These are phyloP conservation scores for Drosophila orosa DNA, from an alignment of 1,140 invertebrate species.

Conservation along the genomic window DNA sequence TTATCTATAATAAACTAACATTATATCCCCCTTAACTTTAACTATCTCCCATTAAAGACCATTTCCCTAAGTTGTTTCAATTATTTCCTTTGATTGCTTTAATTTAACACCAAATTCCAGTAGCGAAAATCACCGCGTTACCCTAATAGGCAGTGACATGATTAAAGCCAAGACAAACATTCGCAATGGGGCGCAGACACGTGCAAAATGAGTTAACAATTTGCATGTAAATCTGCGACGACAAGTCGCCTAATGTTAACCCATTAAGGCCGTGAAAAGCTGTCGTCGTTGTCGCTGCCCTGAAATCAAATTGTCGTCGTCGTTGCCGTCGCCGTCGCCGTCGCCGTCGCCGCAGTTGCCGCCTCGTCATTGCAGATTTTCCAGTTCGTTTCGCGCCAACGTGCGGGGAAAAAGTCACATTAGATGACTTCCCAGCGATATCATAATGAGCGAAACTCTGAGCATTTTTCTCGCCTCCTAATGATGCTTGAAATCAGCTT, in stretches of 20 bases:
- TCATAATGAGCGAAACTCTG: conserved; percentile 50
- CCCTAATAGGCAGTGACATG: conserved; percentile 41
- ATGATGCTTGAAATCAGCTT: conserved; percentile 35
- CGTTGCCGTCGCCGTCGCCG: conserved; percentile 13
- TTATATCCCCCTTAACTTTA: background rate
- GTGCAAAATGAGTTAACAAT: conserved; percentile 58
- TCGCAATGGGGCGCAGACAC: conserved; percentile 43
- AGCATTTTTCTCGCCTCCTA: conserved; percentile 37
- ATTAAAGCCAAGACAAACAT: conserved; percentile 43
- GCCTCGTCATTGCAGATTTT: conserved; percentile 64
- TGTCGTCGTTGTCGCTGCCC: conserved; percentile 23
- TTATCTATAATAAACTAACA: background rate
- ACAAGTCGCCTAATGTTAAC: conserved; percentile 70
- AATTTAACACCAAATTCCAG: conserved; percentile 24
- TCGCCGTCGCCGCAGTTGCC: conserved; percentile 6
- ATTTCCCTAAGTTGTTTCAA: background rate
- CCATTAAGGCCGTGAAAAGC: conserved; percentile 63
- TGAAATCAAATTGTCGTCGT: conserved; percentile 66
- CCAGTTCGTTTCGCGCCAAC: conserved; percentile 48
- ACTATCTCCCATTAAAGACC: background rate
- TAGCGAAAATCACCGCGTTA: conserved; percentile 15
- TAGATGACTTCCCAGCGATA: conserved; percentile 65
- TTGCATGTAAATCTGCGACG: conserved; percentile 48
- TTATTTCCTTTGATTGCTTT: conserved; percentile 16
- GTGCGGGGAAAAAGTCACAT: conserved; percentile 58